Percentiles rank a stretch among this genome's conserved stretches.
phyloP scores from a whole-genome alignment of 2,113 vertebrate genomes.

The Desmodus rotundus region DNA sequence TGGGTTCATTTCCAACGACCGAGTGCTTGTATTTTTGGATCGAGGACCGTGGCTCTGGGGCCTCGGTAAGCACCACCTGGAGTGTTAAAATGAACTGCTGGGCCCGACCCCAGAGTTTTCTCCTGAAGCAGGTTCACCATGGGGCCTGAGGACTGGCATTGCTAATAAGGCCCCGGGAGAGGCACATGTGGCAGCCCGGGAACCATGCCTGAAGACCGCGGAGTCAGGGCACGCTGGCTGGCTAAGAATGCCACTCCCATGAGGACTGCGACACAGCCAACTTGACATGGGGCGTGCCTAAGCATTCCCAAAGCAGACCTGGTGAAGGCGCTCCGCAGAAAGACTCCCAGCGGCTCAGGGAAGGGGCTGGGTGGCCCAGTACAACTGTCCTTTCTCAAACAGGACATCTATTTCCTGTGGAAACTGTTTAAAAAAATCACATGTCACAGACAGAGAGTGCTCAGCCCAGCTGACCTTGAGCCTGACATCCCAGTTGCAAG shows the following conservation, averaged over 20 bases:
- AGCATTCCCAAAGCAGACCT: neutral
- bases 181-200: neutral
- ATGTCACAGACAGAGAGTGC: neutral
- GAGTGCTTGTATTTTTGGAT: neutral
- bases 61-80: neutral
- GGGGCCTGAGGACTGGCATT: neutral
- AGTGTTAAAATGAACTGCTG: neutral
- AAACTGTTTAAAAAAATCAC: neutral
- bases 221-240: neutral
- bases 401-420: neutral
- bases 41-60: neutral
- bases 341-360: neutral
- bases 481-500: no score
- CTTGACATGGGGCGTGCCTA: fast-evolving
- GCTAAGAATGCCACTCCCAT: neutral
- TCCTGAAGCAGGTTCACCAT: neutral
- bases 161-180: neutral
- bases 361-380: no score
- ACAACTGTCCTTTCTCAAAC: neutral
- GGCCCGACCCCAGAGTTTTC: neutral
- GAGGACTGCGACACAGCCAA: neutral
- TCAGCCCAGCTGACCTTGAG: neutral
- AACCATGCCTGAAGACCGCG: neutral
- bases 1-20: neutral
- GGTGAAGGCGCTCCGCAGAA: neutral